These are phyloP conservation scores for Astatotilapia flaviijosephi DNA, from an alignment of 2,113 vertebrate species.

Conservation along the genomic window DNA sequence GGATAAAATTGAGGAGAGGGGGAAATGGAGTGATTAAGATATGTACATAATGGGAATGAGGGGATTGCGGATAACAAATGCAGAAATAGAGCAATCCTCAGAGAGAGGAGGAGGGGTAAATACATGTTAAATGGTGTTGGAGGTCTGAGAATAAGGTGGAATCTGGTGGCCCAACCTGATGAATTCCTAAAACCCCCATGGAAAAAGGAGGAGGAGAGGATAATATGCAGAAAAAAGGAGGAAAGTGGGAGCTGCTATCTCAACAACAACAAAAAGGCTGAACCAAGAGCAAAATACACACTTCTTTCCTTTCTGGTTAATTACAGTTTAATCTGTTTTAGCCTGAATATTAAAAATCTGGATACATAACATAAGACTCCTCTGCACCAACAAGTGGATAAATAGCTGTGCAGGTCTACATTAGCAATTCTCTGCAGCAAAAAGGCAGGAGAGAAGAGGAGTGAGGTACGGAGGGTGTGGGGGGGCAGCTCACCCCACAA, in stretches of 20 bases:
- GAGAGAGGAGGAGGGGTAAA: conserved; percentile 37
- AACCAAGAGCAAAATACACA: not conserved
- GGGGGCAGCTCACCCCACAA: not conserved
- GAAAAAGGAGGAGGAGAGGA: not conserved
- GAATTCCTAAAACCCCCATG: conserved; percentile 28
- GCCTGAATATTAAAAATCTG: conserved; percentile 17
- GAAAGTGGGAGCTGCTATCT: not conserved
- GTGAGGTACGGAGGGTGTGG: not conserved
- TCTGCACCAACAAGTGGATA: conserved; percentile 24
- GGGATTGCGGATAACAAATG: conserved; percentile 42
- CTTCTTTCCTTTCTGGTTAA: not conserved
- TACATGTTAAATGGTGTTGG: conserved; percentile 49
- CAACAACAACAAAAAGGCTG: not conserved
- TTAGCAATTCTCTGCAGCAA: conserved; percentile 27
- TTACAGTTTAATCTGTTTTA: not conserved
- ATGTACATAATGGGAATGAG: conserved; percentile 41
- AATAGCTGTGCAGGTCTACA: conserved; percentile 7
- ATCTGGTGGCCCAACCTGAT: conserved; percentile 14
- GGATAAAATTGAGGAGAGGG: not conserved
- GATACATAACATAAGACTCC: not conserved
- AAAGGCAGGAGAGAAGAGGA: not conserved
- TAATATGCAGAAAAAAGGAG: not conserved
- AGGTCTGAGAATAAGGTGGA: conserved; percentile 20
- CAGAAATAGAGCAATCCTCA: conserved; percentile 24
- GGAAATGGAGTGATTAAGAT: conserved; percentile 36